These are phyloP conservation scores for Otolemur garnettii DNA, from an alignment of 2,113 vertebrate genomes.

Conservation along the genomic window DNA sequence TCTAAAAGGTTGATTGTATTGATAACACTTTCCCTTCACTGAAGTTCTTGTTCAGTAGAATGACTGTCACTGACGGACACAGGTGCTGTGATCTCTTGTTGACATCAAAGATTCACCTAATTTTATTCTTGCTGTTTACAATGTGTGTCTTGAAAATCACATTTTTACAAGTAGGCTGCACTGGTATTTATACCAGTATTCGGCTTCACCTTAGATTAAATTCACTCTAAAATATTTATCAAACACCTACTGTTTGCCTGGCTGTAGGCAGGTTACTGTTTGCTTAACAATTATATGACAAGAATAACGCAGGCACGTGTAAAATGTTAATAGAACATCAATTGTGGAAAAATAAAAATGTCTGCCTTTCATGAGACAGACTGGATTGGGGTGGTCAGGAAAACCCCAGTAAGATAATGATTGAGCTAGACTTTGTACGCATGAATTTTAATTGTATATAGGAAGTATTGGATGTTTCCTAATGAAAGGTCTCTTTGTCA, in stretches of 20 bases:
- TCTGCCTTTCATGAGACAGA: neutral
- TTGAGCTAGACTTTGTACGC: neutral
- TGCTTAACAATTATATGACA: neutral
- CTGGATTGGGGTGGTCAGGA: neutral
- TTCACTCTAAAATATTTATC: neutral
- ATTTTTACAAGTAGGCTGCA: neutral
- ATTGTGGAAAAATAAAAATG: neutral
- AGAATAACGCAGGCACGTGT: neutral
- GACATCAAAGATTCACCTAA: neutral
- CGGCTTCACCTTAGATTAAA: neutral
- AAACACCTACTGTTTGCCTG: neutral
- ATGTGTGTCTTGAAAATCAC: neutral
- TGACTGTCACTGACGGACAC: neutral
- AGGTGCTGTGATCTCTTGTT: neutral
- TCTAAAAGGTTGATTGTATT: constrained; percentile 30
- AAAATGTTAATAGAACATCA: neutral
- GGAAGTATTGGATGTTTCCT: neutral
- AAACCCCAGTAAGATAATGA: neutral
- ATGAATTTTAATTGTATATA: neutral
- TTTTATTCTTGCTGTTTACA: constrained; percentile 27
- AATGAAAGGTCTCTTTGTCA: neutral
- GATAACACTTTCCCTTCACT: neutral
- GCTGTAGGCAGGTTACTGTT: neutral
- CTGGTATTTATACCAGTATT: neutral
- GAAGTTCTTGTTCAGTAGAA: neutral